Base-by-base conservation (phyloP, 2,888 invertebrate species). In the Paralinhomoeus sp. region DNA sequence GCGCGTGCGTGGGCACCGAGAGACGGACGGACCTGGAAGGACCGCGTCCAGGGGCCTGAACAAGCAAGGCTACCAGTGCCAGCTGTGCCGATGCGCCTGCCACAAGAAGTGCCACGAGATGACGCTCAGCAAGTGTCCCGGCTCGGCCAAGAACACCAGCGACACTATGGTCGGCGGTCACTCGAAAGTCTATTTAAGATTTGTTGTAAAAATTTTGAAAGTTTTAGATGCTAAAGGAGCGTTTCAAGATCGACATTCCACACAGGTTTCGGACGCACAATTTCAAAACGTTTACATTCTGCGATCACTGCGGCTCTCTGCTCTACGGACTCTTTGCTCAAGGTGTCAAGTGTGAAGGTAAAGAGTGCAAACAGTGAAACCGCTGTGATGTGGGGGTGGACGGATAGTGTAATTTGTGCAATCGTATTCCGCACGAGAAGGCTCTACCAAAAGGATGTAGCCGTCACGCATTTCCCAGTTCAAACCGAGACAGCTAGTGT, bases 271-370 rank as follows among this genome's bases (percentile, higher is more conserved):
- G 79, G 53, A 72, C 77, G 13, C 77, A 87, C 67, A 87, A 83
- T 58, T 93, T 85, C 68, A 83, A 87, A 77, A 85, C 85, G 3
- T 89, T 87, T 9, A 89, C 91, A n/a, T 93, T 93, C 70, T 93
- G 91, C 68, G 89, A 91, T 67, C 91, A 91, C 65, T 93, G 91
- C 63, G 91, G 91, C 15, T 80, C 83, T 2, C 71, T 93, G 57
- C 73, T 93, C 45, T 87, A 84, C 61, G 91, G 89, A 34, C 75
- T 93, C 54, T 87, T 87, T 66, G 78, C 80, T 58, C 91, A 91
- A 65, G 91, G 85, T 50, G 73, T 91, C 45, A 85, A 83, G 67
- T 93, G 91, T 69, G 81, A 85, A 75, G 87, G 89, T 87, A 72
- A 71, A 44, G 2, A 17, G 38, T 23, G 18, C n/a, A n/a, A n/a